Conservation (phyloP, 2,888 invertebrate genomes). For the Machimus rusticus region DNA sequence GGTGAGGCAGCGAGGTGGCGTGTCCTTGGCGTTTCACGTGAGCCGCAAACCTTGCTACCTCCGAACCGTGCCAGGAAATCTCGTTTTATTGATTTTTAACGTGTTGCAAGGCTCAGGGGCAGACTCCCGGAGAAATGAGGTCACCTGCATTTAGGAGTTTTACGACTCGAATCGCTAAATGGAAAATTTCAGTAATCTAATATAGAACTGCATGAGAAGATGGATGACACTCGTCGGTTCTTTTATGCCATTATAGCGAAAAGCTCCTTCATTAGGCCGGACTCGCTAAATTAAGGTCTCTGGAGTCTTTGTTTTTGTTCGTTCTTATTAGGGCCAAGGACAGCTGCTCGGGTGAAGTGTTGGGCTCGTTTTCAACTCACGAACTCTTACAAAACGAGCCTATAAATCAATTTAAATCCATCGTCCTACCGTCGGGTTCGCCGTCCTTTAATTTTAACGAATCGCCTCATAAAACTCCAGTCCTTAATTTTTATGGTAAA, state of each 20-base stretch:
- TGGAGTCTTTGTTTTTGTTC: neutral
- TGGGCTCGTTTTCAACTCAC: neutral
- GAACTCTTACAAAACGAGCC: neutral
- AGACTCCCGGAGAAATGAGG: neutral
- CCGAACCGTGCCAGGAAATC: neutral
- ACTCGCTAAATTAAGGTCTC: neutral
- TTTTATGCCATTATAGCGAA: neutral
- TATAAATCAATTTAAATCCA: neutral
- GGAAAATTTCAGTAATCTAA: neutral
- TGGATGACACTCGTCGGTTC: neutral
- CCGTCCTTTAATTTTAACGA: neutral
- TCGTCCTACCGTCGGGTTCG: neutral
- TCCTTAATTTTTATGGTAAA: neutral
- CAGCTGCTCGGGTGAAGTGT: neutral
- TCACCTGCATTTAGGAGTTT: slow-evolving; percentile 3
- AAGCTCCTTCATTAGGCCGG: neutral
- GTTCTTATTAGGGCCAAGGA: neutral
- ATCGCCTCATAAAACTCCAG: neutral
- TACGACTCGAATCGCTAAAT: neutral
- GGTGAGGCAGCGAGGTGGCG: neutral
- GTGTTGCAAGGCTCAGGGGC: slow-evolving; percentile 28
- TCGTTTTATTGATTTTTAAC: slow-evolving; percentile 31
- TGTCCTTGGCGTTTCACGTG: slow-evolving; percentile 26
- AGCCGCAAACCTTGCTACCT: slow-evolving; percentile 6
- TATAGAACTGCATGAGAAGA: neutral